Evolutionary conservation across 1,140 invertebrate species (phyloP).

Genomic region (Hycleus cichorii): DNA sequence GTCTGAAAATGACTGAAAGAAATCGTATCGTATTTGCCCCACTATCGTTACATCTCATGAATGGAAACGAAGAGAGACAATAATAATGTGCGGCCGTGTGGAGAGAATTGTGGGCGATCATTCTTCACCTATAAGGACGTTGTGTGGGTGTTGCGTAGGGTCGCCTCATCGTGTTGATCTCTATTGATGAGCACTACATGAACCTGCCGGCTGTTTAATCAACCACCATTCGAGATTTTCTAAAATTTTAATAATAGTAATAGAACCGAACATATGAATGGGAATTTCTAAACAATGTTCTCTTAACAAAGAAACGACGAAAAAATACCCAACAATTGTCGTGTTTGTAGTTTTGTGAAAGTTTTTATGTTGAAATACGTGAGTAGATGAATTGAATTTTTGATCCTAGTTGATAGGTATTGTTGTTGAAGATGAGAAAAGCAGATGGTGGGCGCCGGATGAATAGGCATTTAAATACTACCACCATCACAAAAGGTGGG

Average conservation of each 20-base stretch:
- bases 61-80: constrained; percentile 1
- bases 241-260: background rate
- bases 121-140: constrained; percentile 8
- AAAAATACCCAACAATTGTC: background rate
- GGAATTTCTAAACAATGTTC: too few relatives aligned
- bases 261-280: too few relatives aligned
- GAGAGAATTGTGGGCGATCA: too few relatives aligned
- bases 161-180: background rate
- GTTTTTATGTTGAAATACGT: background rate
- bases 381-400: background rate
- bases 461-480: constrained; percentile 12
- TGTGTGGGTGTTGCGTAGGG: constrained; percentile 16
- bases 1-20: constrained; percentile 15
- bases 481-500: constrained; percentile 11
- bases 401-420: background rate
- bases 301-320: background rate
- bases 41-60: too few relatives aligned
- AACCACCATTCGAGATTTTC: too few relatives aligned
- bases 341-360: background rate
- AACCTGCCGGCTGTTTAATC: constrained; percentile 7
- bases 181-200: constrained; percentile 6
- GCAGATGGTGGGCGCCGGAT: constrained; percentile 15
- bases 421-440: constrained; percentile 5
- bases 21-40: background rate
- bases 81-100: too few relatives aligned